phyloP scores from a whole-genome alignment of 2,888 invertebrate species.

The Calameuta pallipes region DNA sequence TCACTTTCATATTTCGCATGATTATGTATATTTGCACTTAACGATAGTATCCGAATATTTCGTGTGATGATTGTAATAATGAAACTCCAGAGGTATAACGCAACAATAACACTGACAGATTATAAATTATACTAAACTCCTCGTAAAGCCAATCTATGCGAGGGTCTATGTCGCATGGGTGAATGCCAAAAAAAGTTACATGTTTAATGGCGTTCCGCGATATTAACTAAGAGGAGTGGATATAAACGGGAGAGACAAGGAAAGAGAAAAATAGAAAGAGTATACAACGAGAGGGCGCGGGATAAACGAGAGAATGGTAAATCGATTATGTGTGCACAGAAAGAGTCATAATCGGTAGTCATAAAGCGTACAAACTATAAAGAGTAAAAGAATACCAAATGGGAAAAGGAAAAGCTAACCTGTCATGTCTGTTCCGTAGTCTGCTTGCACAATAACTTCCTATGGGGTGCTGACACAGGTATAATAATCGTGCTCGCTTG shows the following conservation, averaged over 20 bases:
- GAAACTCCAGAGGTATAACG: neutral
- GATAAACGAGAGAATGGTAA: conserved; percentile 7
- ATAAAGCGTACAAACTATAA: conserved; percentile 25
- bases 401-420: conserved; percentile 33
- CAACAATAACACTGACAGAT: neutral
- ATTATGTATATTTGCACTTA: too few relatives aligned
- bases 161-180: neutral
- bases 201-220: neutral
- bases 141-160: neutral
- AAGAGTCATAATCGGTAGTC: conserved; percentile 38
- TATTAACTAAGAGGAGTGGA: neutral
- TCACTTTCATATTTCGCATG: too few relatives aligned
- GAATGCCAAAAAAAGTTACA: neutral
- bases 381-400: conserved; percentile 16
- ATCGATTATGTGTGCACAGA: conserved; percentile 4
- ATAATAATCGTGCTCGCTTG: conserved; percentile 51
- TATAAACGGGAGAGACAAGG: neutral
- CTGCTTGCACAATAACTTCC: conserved; percentile 29
- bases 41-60: too few relatives aligned
- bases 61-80: neutral
- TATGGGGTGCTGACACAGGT: conserved; percentile 42
- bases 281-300: conserved; percentile 14
- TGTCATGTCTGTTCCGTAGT: conserved; percentile 26
- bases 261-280: neutral
- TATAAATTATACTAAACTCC: neutral